Evolutionary conservation across 2,888 invertebrate species (phyloP).

Genomic region (Creontiades dilutus): DNA sequence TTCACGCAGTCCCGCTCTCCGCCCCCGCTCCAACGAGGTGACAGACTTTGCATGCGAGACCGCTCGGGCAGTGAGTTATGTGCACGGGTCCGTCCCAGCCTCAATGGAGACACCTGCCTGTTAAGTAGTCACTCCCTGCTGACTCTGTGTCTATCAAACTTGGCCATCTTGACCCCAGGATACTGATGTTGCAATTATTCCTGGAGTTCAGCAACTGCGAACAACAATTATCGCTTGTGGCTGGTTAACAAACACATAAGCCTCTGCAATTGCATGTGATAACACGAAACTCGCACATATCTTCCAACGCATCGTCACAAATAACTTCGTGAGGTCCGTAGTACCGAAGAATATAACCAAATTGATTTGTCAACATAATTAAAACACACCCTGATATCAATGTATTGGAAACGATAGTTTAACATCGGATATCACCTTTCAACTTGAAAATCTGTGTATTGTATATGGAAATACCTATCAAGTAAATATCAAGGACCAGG

Average conservation of each 20-base stretch:
- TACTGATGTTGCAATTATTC: conserved; percentile 2
- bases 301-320: not conserved
- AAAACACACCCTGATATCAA: no score
- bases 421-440: no score
- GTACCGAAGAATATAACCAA: no score
- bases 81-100: not conserved
- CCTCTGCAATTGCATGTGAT: not conserved
- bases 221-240: conserved; percentile 23
- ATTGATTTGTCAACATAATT: no score
- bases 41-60: conserved; percentile 44
- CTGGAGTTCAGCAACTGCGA: not conserved
- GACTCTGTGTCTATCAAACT: conserved; percentile 46
- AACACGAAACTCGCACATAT: not conserved
- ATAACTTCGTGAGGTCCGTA: no score
- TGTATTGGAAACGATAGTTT: no score
- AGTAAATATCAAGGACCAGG: no score
- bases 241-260: not conserved
- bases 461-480: no score
- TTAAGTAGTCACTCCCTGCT: conserved; percentile 24
- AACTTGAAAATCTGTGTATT: no score
- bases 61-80: conserved; percentile 17
- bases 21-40: not conserved
- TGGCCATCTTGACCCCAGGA: conserved; percentile 12
- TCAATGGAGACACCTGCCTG: conserved; percentile 61
- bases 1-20: not conserved